A percentile compares a stretch with the other conserved stretches of the same genome.
Conservation (phyloP, 2,113 vertebrate species). For the Axis porcinus region DNA sequence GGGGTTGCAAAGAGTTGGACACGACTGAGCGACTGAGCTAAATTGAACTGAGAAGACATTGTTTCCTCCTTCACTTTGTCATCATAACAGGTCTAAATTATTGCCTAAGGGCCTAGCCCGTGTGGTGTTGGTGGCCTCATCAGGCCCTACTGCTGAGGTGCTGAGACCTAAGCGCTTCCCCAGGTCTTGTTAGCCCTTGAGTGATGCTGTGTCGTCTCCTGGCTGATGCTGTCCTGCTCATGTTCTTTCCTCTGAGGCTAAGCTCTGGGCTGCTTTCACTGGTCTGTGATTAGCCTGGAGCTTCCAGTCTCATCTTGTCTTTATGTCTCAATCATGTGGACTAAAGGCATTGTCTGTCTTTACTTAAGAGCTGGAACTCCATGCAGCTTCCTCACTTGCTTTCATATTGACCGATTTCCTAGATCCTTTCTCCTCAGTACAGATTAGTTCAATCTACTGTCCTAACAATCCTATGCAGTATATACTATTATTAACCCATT, state of each 20-base stretch:
- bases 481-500: neutral
- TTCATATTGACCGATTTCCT: neutral
- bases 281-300: neutral
- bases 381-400: neutral
- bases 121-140: neutral
- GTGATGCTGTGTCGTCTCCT: neutral
- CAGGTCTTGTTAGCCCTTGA: neutral
- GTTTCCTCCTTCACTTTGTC: neutral
- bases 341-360: neutral
- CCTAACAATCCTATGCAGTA: neutral
- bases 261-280: neutral
- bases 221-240: fast-evolving
- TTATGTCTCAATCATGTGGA: fast-evolving
- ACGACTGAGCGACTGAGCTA: fast-evolving
- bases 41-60: neutral
- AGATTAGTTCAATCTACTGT: neutral
- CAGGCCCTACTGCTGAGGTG: fast-evolving
- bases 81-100: neutral
- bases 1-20: neutral
- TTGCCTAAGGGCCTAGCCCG: neutral
- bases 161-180: neutral
- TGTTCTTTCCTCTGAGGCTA: neutral
- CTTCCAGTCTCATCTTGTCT: neutral
- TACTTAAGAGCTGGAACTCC: neutral
- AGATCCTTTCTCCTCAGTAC: neutral